Percentiles rank a stretch among this genome's conserved stretches.
Conservation (phyloP, 2,797 vertebrate genomes). For the Neopelma chrysocephalum region DNA sequence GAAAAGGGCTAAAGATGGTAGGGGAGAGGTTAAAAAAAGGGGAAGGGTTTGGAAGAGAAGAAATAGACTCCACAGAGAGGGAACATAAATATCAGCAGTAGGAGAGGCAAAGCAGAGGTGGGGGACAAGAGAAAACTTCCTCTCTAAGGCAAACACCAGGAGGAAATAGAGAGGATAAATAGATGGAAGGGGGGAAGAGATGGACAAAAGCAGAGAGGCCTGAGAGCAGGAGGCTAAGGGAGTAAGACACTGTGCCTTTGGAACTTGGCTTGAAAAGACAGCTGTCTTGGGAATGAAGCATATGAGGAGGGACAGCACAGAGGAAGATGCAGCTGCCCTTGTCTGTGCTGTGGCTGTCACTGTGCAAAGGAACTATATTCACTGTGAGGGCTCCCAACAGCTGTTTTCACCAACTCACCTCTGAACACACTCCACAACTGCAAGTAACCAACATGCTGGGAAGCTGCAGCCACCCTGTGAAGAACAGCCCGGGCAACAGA, state of each 20-base stretch:
- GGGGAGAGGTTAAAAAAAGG: background rate
- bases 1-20: background rate
- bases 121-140: background rate
- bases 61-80: background rate
- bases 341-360: background rate
- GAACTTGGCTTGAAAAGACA: background rate
- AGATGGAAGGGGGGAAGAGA: background rate
- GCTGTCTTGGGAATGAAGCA: background rate
- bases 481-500: background rate
- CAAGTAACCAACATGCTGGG: background rate
- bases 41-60: background rate
- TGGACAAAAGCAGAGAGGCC: background rate
- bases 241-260: background rate
- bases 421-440: background rate
- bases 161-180: background rate
- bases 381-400: background rate
- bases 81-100: background rate
- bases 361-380: background rate
- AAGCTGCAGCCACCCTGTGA: background rate
- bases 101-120: background rate
- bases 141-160: background rate
- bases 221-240: background rate
- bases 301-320: background rate
- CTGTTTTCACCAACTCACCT: background rate
- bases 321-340: background rate